Base-by-base conservation (phyloP, 2,888 invertebrate genomes). In the Brassicogethes aeneus region DNA sequence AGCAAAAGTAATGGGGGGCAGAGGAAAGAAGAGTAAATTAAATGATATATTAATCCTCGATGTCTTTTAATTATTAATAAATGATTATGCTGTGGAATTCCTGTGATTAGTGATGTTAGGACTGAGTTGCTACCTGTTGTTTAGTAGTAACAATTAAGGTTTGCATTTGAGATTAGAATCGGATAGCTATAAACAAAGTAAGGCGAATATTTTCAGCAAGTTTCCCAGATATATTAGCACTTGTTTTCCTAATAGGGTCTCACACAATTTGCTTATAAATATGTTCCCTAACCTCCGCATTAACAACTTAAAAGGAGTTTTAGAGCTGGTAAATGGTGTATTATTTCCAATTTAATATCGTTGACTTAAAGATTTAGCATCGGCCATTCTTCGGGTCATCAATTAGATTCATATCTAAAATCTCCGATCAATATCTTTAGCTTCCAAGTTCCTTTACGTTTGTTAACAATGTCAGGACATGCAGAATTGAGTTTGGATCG, bases 381-480 rank as follows among this genome's bases (percentile, higher is more conserved):
- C 44, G 43, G 46, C 39, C 16, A 43, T 43, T 41, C 45, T 43
- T 44, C 37, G 36, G 55, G 54, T 57, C 57, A 52, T 61, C 61
- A 60, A 61, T 61, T 62, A 61, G 62, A 61, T 62, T 58, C 56
- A 61, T 61, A 62, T 60, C 61, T 53, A 44, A 44, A 50, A 60
- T 61, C 61, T 48, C 17, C 56, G 60, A 61, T 62, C 61, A 53
- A 55, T 62, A 62, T 62, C 61, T 52, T 43, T 37, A 49, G 49
- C 54, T 52, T 50, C 54, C 48, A 40, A 44, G 45, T 45, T 50
- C 46, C 38, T 34, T 43, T 50, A 45, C 48, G 52, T 56, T 55
- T 57, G 58, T 60, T 57, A 55, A 55, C 55, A 53, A 47, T 16
- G 40, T 30, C 16, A 16, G 15, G 42, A 40, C 42, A 42, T 15